Evolutionary conservation across 2,888 invertebrate species (phyloP).

Genomic region (Plebejus melissa): DNA sequence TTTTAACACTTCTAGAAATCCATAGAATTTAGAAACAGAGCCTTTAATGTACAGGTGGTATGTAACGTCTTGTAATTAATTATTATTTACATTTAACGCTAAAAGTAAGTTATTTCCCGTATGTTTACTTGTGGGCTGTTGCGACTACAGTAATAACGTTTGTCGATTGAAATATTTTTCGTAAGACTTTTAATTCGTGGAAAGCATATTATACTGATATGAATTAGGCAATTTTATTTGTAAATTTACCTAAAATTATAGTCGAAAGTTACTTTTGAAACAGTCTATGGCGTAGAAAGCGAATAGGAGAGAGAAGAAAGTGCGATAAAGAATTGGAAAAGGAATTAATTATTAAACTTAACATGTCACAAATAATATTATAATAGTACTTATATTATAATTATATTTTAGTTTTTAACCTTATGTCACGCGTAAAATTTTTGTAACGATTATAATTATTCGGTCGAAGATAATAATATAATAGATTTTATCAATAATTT

Average conservation of each 20-base stretch:
- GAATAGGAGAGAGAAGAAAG: too few relatives aligned
- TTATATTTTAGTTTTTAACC: background rate
- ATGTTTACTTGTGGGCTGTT: background rate
- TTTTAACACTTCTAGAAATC: conserved; percentile 21
- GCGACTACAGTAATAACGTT: background rate
- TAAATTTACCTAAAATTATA: too few relatives aligned
- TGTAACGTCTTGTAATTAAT: conserved; percentile 21
- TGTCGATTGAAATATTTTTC: too few relatives aligned
- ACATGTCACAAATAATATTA: too few relatives aligned
- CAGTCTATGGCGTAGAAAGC: too few relatives aligned
- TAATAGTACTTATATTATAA: background rate
- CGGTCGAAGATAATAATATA: background rate
- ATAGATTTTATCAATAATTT: background rate
- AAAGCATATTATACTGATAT: too few relatives aligned
- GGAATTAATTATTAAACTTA: too few relatives aligned
- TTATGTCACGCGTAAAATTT: background rate
- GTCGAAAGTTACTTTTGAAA: too few relatives aligned
- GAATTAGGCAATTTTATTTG: too few relatives aligned
- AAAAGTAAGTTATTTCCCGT: background rate
- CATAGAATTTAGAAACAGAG: conserved; percentile 13
- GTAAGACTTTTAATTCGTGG: too few relatives aligned
- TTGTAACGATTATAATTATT: background rate
- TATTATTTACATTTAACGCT: conserved; percentile 17
- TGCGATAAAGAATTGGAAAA: too few relatives aligned
- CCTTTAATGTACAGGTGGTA: conserved; percentile 15